Base-by-base conservation (phyloP, 1,140 invertebrate species). In the Pseudachorutes palmiensis region DNA sequence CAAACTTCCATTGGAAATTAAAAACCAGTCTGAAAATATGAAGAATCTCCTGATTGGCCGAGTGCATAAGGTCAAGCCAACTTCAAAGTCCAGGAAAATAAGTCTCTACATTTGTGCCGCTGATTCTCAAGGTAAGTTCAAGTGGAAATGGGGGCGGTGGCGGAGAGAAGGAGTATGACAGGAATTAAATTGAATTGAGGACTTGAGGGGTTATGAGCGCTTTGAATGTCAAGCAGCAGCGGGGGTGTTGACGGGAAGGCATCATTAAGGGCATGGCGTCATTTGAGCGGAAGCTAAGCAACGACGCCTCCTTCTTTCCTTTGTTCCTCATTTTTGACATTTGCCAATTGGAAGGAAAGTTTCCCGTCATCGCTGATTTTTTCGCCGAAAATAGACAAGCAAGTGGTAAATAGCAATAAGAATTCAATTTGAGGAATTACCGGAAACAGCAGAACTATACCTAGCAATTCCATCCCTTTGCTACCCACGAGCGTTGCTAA, bases 91-190 rank as follows among this genome's bases (percentile, higher is more conserved):
- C 12, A 81, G 82, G 24, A 87, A 84, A 75, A 83, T 87, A 75
- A 82, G 85, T 33, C 81, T 87, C 41, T 87, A 87, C 71, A 81
- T 86, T 1, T 86, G 83, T 69, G 84, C 85, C 22, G 84, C 85
- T 2, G 85, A 86, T 74, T 85, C 85, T 1, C 84, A 87, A 82
- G 85, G 85, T 85, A 76, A 72, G 70, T 22, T n/a, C n/a, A n/a
- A n/a, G n/a, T n/a, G n/a, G n/a, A n/a, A n/a, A n/a, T n/a, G n/a
- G n/a, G n/a, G n/a, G n/a, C n/a, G n/a, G n/a, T n/a, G n/a, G n/a
- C n/a, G n/a, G n/a, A n/a, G n/a, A n/a, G n/a, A n/a, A n/a, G n/a
- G n/a, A n/a, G n/a, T n/a, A n/a, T n/a, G n/a, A n/a, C 55, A 12
- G 59, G 36, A 45, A n/a, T n/a, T n/a, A n/a, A 45, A 45, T 45